Evolutionary conservation across 1,140 invertebrate species (phyloP).

Genomic region (Bombus terrestris): DNA sequence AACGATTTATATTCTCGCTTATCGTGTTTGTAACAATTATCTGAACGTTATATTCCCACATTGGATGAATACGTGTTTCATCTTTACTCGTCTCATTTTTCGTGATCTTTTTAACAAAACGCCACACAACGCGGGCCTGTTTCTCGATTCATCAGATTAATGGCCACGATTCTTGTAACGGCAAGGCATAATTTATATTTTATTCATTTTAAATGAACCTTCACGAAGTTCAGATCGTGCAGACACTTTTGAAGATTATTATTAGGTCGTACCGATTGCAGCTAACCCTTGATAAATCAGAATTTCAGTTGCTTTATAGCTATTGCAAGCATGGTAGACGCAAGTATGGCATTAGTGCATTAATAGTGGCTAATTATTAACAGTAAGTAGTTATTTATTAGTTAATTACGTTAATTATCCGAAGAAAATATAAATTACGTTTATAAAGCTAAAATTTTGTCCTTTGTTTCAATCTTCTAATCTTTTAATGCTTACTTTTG

Average conservation of each 20-base stretch:
- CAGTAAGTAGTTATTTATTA: no score
- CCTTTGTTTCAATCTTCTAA: no score
- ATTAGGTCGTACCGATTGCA: background rate
- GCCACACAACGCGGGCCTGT: slow-evolving; percentile 13
- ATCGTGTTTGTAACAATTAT: slow-evolving; percentile 15
- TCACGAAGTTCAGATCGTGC: background rate
- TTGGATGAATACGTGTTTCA: slow-evolving; percentile 3
- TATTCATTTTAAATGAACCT: background rate
- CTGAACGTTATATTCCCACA: background rate
- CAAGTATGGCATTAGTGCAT: no score
- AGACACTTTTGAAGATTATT: background rate
- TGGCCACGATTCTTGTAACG: background rate
- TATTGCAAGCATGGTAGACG: no score
- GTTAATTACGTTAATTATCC: no score
- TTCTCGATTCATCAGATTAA: slow-evolving; percentile 1
- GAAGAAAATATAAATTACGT: background rate
- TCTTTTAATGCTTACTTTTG: background rate
- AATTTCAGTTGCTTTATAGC: background rate
- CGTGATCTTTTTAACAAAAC: slow-evolving; percentile 15
- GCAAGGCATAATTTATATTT: background rate
- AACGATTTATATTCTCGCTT: background rate
- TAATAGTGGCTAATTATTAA: no score
- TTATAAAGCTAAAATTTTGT: background rate
- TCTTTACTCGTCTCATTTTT: background rate
- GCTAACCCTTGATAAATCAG: no score